Base-by-base conservation (phyloP, 2,888 invertebrate species). In the Osmoderma eremita region DNA sequence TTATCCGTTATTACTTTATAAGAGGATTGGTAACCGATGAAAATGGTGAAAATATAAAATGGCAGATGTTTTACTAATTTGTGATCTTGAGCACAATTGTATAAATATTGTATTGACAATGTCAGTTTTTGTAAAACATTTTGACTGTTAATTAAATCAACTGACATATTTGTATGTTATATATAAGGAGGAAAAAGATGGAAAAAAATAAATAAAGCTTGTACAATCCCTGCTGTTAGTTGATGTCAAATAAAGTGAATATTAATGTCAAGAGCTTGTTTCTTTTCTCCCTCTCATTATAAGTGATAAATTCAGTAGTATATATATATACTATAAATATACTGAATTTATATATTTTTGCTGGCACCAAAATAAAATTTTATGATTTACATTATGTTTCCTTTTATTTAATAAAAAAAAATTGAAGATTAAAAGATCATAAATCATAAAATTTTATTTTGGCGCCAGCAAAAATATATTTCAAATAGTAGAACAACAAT, bases 141-240 rank as follows among this genome's bases (percentile, higher is more conserved):
- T 75, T 75, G 74, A 75, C 77, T 79, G 78, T 79, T 80, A 76
- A 78, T 75, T 77, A 74, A 75, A 79, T 79, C 79, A 77, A 79
- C 79, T 77, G 77, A 76, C 75, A 77, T 74, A 68, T 64, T 69
- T 67, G 65, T 73, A 67, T 73, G 69, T 74, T 75, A 69, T 74
- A 74, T 74, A 68, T 53, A 53, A 53, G 38, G 53, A 53, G 53
- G 30, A 51, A 30, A 53, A 38, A 50, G 13, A 45, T 3, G 22
- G 6, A 20, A 61, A 36, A 61, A 48, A 58, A 13, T 45, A 45
- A 61, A 69, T 69, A 74, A 79, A 76, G 81, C 81, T 81, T 81
- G 81, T 81, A 81, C 79, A 80, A 81, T 80, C 78, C 77, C 76
- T 78, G 80, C 79, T 79, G 78, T 80, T 81, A 81, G 78, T 78